Evolutionary conservation across 64 coral and sea anemone species (phyloP), one percentile per base, ranked within the genome.

Genomic region (Porites australiensis): DNA sequence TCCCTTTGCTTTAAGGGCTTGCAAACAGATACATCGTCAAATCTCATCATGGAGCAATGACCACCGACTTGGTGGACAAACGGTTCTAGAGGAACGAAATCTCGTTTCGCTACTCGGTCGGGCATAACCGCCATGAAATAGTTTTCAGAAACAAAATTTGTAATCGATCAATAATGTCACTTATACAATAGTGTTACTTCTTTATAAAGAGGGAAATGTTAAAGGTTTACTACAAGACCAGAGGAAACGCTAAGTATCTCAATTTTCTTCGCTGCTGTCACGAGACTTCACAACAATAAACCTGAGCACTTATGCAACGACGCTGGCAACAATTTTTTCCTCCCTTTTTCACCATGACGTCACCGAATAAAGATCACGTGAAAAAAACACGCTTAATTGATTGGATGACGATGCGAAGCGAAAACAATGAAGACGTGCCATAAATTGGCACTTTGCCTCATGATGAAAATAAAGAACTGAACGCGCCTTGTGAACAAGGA

Each of bases 31-130:
- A 96, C 86, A 64, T 99, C 88, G 78, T 96, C 89, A 85, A 99
- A 92, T 85, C 94, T 96, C 91, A 96, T 96, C 78, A 99, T 94
- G 22, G 94, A 91, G 16, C 82, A 94, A 92, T 99, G 98, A 12
- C 98, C 98, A 47, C 94, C 92, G 11, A 99, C 98, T 96, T 99
- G 98, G 77, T 99, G 98, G 77, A 96, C 91, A 22, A 99, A 99
- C 18, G 98, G 98, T 59, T 96, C 98, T 83, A 99, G 70, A 6
- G 88, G 89, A 18, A 91, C 64, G 66, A 95, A 93, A 93, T 93
- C 74, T 50, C 37, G 21, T 84, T 84, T 84, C 37, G 62, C 16
- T 45, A 65, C 81, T 50, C 73, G 45, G 47, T 47, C 73, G 3
- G 81, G 81, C 81, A 84, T 84, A 49, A 84, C 81, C 81, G 81